Percentiles rank a stretch among this genome's conserved stretches.
phyloP scores from a whole-genome alignment of 2,797 vertebrate genomes.

The Tapirus indicus region DNA sequence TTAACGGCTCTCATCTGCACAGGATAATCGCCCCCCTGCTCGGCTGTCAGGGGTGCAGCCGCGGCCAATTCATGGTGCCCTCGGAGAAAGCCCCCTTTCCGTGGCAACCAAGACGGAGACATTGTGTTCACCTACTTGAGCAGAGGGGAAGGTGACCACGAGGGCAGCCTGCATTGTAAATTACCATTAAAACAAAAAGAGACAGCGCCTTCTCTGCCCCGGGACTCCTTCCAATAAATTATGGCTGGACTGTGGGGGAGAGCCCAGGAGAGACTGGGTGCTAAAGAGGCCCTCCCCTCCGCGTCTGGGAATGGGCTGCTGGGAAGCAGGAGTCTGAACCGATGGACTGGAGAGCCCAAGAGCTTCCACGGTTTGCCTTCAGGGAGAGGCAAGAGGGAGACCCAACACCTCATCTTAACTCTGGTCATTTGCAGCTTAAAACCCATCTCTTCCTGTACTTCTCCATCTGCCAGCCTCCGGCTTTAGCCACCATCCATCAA shows the following conservation, averaged over 20 bases:
- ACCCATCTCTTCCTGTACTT: neutral
- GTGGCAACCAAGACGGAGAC: constrained; percentile 85
- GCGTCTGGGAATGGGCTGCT: neutral
- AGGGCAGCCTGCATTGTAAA: constrained; percentile 87
- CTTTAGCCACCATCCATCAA: neutral
- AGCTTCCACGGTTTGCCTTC: neutral
- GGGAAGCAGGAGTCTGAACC: neutral
- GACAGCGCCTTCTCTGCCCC: constrained; percentile 51
- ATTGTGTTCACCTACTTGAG: constrained; percentile 90
- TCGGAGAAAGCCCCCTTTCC: constrained; percentile 85
- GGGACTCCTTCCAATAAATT: constrained; percentile 78
- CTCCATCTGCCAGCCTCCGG: neutral
- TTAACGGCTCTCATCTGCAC: constrained; percentile 88
- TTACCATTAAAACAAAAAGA: constrained; percentile 83
- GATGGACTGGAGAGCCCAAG: neutral
- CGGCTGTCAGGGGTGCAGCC: constrained; percentile 85
- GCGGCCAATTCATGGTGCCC: constrained; percentile 85
- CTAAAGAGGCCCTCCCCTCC: neutral
- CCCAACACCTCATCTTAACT: neutral
- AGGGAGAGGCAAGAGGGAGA: neutral
- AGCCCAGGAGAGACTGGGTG: neutral
- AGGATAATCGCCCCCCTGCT: constrained; percentile 82
- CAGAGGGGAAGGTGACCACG: constrained; percentile 87
- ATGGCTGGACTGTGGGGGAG: neutral
- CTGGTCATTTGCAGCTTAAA: fast-evolving